phyloP scores from a whole-genome alignment of 2,888 invertebrate species.

The Dicyrtoma fusca region DNA sequence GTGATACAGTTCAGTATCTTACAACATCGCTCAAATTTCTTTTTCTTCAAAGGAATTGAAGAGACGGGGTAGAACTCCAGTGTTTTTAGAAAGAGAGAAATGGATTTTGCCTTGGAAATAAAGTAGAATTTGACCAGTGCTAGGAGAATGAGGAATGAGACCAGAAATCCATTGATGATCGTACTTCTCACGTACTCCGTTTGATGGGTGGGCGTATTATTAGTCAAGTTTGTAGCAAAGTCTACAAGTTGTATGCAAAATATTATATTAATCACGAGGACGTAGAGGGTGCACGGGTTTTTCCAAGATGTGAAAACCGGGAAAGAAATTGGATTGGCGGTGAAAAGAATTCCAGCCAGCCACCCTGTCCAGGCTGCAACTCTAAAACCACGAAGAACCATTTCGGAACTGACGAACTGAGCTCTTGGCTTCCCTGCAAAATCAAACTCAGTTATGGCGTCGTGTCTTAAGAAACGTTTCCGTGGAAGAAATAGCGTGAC shows the following conservation, averaged over 20 bases:
- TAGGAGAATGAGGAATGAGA: background rate
- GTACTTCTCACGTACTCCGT: slow-evolving; percentile 1
- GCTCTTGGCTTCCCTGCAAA: too few relatives aligned
- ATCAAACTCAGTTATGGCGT: too few relatives aligned
- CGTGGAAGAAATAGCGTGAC: too few relatives aligned
- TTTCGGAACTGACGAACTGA: background rate
- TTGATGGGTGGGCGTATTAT: too few relatives aligned
- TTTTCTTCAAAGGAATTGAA: background rate
- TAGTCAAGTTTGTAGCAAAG: too few relatives aligned
- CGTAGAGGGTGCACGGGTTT: slow-evolving; percentile 8
- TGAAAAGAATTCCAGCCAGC: slow-evolving; percentile 8
- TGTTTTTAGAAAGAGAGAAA: slow-evolving; percentile 18
- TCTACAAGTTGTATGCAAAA: too few relatives aligned
- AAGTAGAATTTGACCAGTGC: slow-evolving; percentile 2
- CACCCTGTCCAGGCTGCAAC: slow-evolving; percentile 2
- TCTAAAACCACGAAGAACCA: slow-evolving; percentile 20
- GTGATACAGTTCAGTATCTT: background rate
- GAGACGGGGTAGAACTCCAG: background rate
- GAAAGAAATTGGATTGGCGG: slow-evolving; percentile 20
- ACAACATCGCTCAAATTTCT: background rate
- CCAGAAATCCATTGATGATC: slow-evolving; percentile 15
- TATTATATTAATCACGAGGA: slow-evolving; percentile 8
- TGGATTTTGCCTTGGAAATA: slow-evolving; percentile 10
- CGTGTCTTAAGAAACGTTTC: too few relatives aligned
- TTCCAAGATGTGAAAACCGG: slow-evolving; percentile 21